Evolutionary conservation across 2,797 vertebrate species (phyloP), one percentile per base, ranked within the genome.

Genomic region (Calcarius lapponicus): DNA sequence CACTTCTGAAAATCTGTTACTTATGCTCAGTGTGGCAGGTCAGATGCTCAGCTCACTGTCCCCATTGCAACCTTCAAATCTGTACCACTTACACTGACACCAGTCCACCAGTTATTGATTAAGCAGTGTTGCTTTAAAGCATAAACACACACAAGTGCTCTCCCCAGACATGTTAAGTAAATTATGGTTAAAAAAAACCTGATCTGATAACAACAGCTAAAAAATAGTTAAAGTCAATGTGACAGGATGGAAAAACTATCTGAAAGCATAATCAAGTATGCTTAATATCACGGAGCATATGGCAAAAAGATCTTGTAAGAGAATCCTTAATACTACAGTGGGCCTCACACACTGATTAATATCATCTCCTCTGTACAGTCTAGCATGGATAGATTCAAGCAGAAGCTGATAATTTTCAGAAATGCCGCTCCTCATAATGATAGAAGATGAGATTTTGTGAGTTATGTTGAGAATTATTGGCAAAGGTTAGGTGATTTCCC

Each of bases 401-500:
- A 95, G 81, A 8, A 88, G 88, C 84, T 75, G 85, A 48, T 88
- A 69, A 96, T 97, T 95, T 92, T 91, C 94, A 93, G 91, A 92
- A 96, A 90, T 15, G 38, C 86, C 1, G 11, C 65, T 92, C 76
- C 86, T 92, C 11, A 0, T 96, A 88, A 94, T 90, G 93, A 95
- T 81, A 69, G 95, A 94, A 96, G 93, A 97, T 93, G 94, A 94
- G 95, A 76, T 75, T 96, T 88, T 80, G 91, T 94, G 96, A 91
- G 92, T 95, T 96, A 96, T 80, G 94, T 54, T 94, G 88, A 87
- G 92, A 95, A 94, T 95, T 90, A 93, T 91, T 96, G 95, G 93
- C 92, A 95, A 96, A 95, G 95, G 94, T 95, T 92, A 97, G 92
- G 87, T 93, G 92, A 97, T 96, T 96, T 95, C 96, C 93, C 95